phyloP scores from a whole-genome alignment of 2,888 invertebrate genomes.

The Pristionchus mayeri region DNA sequence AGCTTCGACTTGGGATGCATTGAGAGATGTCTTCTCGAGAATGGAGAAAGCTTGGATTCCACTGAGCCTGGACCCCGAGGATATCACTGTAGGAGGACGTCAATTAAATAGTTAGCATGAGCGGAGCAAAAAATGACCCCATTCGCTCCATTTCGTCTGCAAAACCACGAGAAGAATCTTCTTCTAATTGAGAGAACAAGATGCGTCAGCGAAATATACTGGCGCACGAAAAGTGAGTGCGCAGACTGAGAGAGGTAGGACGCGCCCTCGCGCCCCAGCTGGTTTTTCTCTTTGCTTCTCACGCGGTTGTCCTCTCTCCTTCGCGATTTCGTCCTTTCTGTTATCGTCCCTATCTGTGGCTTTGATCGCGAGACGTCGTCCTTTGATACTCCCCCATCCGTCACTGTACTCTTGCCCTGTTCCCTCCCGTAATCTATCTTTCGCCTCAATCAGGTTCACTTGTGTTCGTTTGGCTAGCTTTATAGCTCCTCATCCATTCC shows the following conservation, averaged over 20 bases:
- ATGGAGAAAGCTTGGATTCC: no score
- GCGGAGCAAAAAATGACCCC: background rate
- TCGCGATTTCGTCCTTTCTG: background rate
- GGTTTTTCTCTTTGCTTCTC: constrained; percentile 45
- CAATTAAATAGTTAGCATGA: background rate
- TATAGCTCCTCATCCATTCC: background rate
- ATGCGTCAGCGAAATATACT: background rate
- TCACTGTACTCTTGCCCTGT: background rate
- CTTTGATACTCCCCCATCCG: background rate
- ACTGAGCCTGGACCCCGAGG: no score
- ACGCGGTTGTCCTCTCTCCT: background rate
- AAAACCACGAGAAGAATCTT: background rate
- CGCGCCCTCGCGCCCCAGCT: constrained; percentile 21
- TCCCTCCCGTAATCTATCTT: background rate
- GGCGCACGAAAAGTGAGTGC: background rate
- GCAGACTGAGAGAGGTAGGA: background rate
- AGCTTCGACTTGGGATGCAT: background rate
- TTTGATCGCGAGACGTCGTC: background rate
- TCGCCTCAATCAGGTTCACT: background rate
- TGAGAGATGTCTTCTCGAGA: background rate
- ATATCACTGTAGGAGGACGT: background rate
- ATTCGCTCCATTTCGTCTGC: background rate
- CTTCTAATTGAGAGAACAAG: background rate
- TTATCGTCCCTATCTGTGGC: no score
- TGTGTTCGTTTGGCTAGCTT: background rate